These are phyloP conservation scores for Saturnia pavonia DNA, from an alignment of 2,888 invertebrate genomes.

Conservation along the genomic window DNA sequence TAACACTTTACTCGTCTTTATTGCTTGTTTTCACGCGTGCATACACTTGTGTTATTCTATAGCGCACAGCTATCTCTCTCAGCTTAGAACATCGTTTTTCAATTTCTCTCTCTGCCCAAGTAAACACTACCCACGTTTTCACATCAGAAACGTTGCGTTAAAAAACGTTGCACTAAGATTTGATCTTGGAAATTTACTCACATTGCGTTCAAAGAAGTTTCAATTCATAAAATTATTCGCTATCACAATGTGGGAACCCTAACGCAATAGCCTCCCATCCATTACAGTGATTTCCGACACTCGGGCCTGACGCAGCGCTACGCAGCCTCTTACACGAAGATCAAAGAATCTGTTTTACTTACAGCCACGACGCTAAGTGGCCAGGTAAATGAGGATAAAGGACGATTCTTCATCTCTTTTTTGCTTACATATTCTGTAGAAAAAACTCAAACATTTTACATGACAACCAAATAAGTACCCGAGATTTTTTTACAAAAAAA, in stretches of 20 bases:
- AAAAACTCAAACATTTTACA: neutral
- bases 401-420: slow-evolving; percentile 22
- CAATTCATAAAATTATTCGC: neutral
- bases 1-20: no score
- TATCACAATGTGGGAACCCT: slow-evolving; percentile 1
- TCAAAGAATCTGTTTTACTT: slow-evolving; percentile 48
- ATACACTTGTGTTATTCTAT: no score
- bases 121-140: no score
- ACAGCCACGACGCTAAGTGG: slow-evolving; percentile 30
- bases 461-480: neutral
- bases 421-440: neutral
- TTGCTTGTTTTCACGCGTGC: no score
- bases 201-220: no score
- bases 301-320: slow-evolving; percentile 50
- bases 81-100: no score
- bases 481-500: neutral
- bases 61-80: no score
- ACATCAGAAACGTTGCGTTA: no score
- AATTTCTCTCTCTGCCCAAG: no score
- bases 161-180: no score
- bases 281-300: slow-evolving; percentile 69
- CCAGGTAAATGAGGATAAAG: slow-evolving; percentile 35
- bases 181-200: no score
- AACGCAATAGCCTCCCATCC: slow-evolving; percentile 46
- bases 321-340: slow-evolving; percentile 51